Conservation (phyloP, 2,888 invertebrate species). For the Mimumesa dahlbomi region DNA sequence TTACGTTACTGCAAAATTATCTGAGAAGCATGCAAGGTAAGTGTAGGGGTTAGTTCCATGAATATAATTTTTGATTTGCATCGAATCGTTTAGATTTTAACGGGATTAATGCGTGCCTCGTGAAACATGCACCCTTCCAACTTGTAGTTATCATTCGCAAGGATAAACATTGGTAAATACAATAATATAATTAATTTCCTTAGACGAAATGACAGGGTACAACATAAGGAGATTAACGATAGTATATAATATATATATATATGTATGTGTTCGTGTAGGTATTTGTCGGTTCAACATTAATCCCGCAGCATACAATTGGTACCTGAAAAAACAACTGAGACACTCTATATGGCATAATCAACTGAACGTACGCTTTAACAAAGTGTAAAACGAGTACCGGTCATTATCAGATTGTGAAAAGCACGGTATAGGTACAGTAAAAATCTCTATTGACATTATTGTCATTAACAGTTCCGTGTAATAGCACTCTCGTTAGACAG, state of each 20-base stretch:
- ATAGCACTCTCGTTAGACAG: slow-evolving; percentile 39
- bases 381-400: background rate
- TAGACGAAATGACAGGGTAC: background rate
- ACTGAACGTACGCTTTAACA: background rate
- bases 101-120: slow-evolving; percentile 1
- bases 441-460: slow-evolving; percentile 48
- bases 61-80: background rate
- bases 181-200: slow-evolving; percentile 10
- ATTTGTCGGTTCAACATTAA: background rate
- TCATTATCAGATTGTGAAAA: background rate
- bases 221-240: background rate
- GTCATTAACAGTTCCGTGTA: slow-evolving; percentile 48
- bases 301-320: background rate
- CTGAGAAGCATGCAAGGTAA: slow-evolving; percentile 23
- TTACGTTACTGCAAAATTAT: slow-evolving; percentile 9
- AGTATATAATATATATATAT: background rate
- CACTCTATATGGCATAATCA: slow-evolving; percentile 28
- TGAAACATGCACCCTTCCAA: background rate
- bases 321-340: slow-evolving; percentile 24
- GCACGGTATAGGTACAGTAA: background rate
- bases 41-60: background rate
- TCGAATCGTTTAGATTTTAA: background rate
- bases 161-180: background rate
- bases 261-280: background rate
- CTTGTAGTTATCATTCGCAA: background rate